These are phyloP conservation scores for Notodonta dromedarius DNA, from an alignment of 2,888 invertebrate genomes.

Conservation along the genomic window DNA sequence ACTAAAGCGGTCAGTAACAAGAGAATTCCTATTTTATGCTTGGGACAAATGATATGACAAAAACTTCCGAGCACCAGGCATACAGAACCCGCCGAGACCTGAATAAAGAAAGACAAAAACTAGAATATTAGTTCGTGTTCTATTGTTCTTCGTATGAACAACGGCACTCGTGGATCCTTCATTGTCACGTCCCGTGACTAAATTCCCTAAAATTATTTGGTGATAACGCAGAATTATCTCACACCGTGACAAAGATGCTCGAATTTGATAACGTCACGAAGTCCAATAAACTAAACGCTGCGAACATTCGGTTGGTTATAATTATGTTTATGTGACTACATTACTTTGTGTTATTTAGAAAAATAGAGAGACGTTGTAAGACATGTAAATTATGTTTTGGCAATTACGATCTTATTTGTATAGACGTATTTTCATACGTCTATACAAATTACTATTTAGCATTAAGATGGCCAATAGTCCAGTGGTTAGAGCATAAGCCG, in stretches of 20 bases:
- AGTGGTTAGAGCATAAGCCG: too few relatives aligned
- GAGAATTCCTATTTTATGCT: too few relatives aligned
- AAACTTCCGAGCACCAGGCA: neutral
- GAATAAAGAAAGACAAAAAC: constrained; percentile 5
- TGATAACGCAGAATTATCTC: constrained; percentile 4
- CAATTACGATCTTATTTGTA: too few relatives aligned
- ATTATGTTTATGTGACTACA: neutral
- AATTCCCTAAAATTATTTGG: neutral
- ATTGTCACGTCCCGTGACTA: constrained; percentile 1
- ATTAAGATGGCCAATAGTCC: too few relatives aligned
- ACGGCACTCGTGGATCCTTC: neutral
- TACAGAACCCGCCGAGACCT: neutral
- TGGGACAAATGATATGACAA: neutral
- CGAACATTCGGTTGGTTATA: neutral
- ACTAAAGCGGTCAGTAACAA: too few relatives aligned
- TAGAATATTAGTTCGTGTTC: neutral
- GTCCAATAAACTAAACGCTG: neutral
- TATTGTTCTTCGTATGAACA: constrained; percentile 3
- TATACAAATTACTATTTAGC: neutral
- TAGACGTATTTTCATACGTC: too few relatives aligned
- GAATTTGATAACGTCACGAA: neutral
- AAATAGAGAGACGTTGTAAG: too few relatives aligned
- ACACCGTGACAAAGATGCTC: neutral
- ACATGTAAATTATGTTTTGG: too few relatives aligned
- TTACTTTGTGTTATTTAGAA: too few relatives aligned